phyloP scores from a whole-genome alignment of 1,140 invertebrate genomes.

The Monomorium pharaonis region DNA sequence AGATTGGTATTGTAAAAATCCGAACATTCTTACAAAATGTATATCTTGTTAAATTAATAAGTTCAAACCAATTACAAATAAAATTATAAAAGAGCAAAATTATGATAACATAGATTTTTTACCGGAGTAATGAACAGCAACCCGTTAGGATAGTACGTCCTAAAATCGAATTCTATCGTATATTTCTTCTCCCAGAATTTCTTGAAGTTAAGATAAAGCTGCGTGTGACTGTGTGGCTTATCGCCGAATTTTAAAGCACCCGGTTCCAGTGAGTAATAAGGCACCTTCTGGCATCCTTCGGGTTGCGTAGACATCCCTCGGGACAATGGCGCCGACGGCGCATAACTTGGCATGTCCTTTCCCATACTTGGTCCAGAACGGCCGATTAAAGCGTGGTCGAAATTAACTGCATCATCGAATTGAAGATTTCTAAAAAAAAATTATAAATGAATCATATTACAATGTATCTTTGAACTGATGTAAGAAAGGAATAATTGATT shows the following conservation, averaged over 20 bases:
- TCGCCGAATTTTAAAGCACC: constrained; percentile 95
- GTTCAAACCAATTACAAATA: background rate
- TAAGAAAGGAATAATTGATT: background rate
- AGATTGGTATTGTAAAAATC: background rate
- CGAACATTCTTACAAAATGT: background rate
- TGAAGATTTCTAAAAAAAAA: constrained; percentile 85
- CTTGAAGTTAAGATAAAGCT: constrained; percentile 87
- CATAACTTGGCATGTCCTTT: constrained; percentile 82
- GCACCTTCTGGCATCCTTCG: constrained; percentile 87
- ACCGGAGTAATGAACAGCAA: constrained; percentile 91
- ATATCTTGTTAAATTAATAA: background rate
- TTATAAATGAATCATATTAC: constrained; percentile 36
- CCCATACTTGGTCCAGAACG: constrained; percentile 87
- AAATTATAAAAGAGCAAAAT: constrained; percentile 2
- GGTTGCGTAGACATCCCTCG: constrained; percentile 83
- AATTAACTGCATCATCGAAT: constrained; percentile 88
- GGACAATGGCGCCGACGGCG: constrained; percentile 78
- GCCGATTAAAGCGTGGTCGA: constrained; percentile 91
- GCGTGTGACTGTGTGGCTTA: constrained; percentile 90
- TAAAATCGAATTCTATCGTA: constrained; percentile 92
- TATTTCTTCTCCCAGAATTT: constrained; percentile 90
- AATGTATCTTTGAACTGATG: background rate
- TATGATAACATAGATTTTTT: constrained; percentile 70
- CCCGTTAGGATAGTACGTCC: constrained; percentile 94
- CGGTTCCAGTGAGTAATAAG: constrained; percentile 91